Conservation (phyloP, 2,888 invertebrate species). For the Cylloceria caligata region DNA sequence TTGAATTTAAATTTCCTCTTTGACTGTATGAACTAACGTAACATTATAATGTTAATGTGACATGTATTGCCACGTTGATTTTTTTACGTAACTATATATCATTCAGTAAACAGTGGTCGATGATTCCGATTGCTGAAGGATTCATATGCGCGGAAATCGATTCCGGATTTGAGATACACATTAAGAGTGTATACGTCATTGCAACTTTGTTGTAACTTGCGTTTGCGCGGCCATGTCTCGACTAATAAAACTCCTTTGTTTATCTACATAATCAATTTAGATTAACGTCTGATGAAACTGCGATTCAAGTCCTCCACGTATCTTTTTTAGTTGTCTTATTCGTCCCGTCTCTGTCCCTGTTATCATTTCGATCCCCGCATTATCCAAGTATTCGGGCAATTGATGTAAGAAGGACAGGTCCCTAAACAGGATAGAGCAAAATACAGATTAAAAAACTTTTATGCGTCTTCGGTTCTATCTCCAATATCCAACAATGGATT, state of each 20-base stretch:
- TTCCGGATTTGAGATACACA: background rate
- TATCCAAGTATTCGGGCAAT: too few relatives aligned
- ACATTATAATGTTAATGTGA: too few relatives aligned
- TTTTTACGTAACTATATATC: too few relatives aligned
- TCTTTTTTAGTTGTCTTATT: background rate
- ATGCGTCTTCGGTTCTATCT: background rate
- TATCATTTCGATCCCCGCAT: background rate
- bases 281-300: too few relatives aligned
- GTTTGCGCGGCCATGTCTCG: background rate
- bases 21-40: too few relatives aligned
- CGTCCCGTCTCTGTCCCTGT: background rate
- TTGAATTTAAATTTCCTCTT: too few relatives aligned
- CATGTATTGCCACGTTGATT: too few relatives aligned
- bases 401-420: background rate
- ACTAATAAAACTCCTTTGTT: too few relatives aligned
- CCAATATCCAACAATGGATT: background rate
- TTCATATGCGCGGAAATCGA: background rate
- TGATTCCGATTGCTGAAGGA: too few relatives aligned
- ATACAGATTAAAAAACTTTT: background rate
- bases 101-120: too few relatives aligned
- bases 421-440: background rate
- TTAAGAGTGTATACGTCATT: background rate
- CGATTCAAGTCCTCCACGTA: background rate
- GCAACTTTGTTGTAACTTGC: background rate
- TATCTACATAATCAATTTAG: too few relatives aligned